Evolutionary conservation across 2,797 vertebrate species (phyloP).

Genomic region (Rousettus madagascariensis): DNA sequence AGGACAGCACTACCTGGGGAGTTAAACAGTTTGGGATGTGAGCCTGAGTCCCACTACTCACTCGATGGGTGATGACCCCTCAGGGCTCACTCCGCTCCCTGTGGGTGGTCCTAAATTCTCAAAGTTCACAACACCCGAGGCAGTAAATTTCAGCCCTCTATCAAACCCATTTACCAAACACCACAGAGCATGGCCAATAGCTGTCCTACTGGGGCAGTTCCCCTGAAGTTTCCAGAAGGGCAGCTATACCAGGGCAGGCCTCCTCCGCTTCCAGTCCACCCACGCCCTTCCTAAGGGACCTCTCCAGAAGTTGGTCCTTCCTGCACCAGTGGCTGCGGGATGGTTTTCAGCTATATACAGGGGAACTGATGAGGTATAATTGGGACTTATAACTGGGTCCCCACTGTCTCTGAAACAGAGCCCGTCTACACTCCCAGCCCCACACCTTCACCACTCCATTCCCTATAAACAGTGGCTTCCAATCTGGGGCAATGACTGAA

Average conservation of each 20-base stretch:
- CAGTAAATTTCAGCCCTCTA: not conserved
- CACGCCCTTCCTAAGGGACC: not conserved
- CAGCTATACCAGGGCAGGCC: not conserved
- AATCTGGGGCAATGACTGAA: not conserved
- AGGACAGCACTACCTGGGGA: not conserved
- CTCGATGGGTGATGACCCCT: not conserved
- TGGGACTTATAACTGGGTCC: not conserved
- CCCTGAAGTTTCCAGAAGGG: not conserved
- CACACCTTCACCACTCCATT: not conserved
- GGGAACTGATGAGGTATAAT: rapidly evolving
- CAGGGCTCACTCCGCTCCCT: not conserved
- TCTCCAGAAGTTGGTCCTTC: not conserved
- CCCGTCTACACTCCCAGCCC: not conserved
- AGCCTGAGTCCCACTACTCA: not conserved
- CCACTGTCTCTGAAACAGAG: not conserved
- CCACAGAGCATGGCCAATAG: not conserved
- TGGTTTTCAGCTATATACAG: not conserved
- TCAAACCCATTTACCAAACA: not conserved
- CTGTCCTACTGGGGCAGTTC: not conserved
- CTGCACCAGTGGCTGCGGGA: not conserved
- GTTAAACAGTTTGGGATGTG: too few species aligned
- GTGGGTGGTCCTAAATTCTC: not conserved
- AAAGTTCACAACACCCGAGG: not conserved
- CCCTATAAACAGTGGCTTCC: not conserved
- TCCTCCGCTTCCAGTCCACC: not conserved